These are phyloP conservation scores for Cheilosia scutellata DNA, from an alignment of 2,888 invertebrate genomes.

Conservation along the genomic window DNA sequence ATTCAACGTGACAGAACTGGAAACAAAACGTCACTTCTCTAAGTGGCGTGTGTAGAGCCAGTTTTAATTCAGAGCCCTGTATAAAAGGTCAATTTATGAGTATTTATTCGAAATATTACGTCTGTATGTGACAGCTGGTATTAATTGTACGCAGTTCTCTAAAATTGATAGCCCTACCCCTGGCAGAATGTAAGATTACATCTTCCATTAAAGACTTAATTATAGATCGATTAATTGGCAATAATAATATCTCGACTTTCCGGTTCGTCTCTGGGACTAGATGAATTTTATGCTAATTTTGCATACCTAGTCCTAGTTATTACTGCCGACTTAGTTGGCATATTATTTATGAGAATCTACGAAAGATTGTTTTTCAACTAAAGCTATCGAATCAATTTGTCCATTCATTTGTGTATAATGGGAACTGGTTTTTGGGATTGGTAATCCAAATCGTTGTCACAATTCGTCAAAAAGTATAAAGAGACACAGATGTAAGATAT, in stretches of 20 bases:
- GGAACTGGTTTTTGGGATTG: conserved; percentile 34
- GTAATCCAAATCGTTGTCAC: conserved; percentile 24
- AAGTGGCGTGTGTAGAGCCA: conserved; percentile 51
- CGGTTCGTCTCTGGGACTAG: conserved; percentile 17
- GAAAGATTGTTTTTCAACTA: conserved; percentile 26
- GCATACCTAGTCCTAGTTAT: neutral
- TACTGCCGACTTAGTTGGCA: conserved; percentile 25
- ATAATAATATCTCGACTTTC: conserved; percentile 41
- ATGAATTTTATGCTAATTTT: conserved; percentile 55
- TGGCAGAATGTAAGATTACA: conserved; percentile 55
- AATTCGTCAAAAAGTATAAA: conserved; percentile 22
- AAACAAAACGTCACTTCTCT: conserved; percentile 48
- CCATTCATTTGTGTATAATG: conserved; percentile 28
- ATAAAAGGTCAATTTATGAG: conserved; percentile 50
- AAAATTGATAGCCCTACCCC: conserved; percentile 18
- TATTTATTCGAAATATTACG: conserved; percentile 60
- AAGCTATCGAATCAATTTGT: conserved; percentile 4
- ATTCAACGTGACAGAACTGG: conserved; percentile 21
- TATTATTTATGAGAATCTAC: conserved; percentile 45
- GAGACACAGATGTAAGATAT: neutral
- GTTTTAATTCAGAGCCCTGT: conserved; percentile 34
- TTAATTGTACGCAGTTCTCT: conserved; percentile 29
- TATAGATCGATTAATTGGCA: conserved; percentile 67
- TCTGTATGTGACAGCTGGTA: conserved; percentile 43
- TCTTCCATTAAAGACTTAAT: conserved; percentile 56